Evolutionary conservation across 2,797 vertebrate species (phyloP).

Genomic region (Hypotaenidia okinawae): DNA sequence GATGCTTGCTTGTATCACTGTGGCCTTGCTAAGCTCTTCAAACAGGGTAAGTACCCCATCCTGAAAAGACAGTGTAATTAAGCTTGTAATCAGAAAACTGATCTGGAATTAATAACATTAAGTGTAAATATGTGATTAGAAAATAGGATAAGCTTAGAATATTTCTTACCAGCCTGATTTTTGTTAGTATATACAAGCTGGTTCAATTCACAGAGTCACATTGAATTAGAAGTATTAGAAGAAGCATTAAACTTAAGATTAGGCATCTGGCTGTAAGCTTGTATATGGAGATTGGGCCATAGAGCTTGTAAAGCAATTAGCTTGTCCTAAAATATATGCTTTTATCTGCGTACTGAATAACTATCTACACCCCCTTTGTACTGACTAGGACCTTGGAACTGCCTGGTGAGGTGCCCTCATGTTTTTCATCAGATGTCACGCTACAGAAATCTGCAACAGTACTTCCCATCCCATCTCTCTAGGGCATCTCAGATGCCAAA

Average conservation of each 20-base stretch:
- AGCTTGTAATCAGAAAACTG: neutral
- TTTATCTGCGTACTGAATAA: constrained; percentile 34
- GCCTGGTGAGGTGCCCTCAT: neutral
- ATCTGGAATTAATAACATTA: neutral
- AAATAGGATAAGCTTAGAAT: neutral
- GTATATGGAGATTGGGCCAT: neutral
- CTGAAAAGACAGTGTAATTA: neutral
- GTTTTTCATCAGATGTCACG: neutral
- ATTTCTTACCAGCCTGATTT: neutral
- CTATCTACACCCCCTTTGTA: neutral
- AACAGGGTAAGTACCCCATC: neutral
- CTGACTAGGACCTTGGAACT: neutral
- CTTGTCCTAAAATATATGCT: constrained; percentile 1
- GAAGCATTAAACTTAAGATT: constrained; percentile 8
- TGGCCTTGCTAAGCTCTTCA: neutral
- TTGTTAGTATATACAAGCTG: neutral
- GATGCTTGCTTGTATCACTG: neutral
- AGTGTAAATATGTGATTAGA: neutral
- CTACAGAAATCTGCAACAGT: neutral
- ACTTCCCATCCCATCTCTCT: neutral
- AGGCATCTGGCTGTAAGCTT: constrained; percentile 23
- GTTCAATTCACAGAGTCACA: constrained; percentile 8
- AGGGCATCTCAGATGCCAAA: neutral
- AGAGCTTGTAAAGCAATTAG: constrained; percentile 36
- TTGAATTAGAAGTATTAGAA: constrained; percentile 52